These are phyloP conservation scores for Gavialis gangeticus DNA, from an alignment of 2,113 vertebrate species.

Conservation along the genomic window DNA sequence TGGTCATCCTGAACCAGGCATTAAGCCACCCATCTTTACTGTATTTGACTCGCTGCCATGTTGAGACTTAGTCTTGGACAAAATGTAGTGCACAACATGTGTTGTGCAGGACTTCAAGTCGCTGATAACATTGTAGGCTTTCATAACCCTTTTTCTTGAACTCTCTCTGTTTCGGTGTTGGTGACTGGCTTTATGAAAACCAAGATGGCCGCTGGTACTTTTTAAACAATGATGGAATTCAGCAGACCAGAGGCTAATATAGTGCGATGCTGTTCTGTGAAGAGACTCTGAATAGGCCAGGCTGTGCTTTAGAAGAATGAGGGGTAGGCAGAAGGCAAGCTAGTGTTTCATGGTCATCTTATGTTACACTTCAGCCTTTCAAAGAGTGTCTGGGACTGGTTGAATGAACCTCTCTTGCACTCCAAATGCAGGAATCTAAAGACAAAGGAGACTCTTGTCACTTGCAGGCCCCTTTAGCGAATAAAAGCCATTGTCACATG, in stretches of 20 bases:
- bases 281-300: slow-evolving; percentile 71
- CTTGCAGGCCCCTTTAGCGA: slow-evolving; percentile 74
- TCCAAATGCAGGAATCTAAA: slow-evolving; percentile 62
- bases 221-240: slow-evolving; percentile 67
- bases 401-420: slow-evolving; percentile 78
- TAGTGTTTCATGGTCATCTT: slow-evolving; percentile 78
- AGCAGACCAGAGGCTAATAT: slow-evolving; percentile 60
- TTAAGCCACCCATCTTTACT: background rate
- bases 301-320: slow-evolving; percentile 69
- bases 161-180: background rate
- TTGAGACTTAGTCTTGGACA: background rate
- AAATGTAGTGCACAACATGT: background rate
- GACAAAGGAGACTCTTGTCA: slow-evolving; percentile 87
- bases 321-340: slow-evolving; percentile 78
- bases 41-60: background rate
- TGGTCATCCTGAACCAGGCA: too few relatives aligned
- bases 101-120: background rate
- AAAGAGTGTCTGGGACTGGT: slow-evolving; percentile 81
- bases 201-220: slow-evolving; percentile 9
- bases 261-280: slow-evolving; percentile 34
- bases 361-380: slow-evolving; percentile 82
- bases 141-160: background rate
- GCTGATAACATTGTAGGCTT: background rate
- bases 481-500: slow-evolving; percentile 82
- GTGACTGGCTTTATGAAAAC: background rate